Conservation (phyloP, 2,888 invertebrate species). For the Amblyjoppa fuscipennis region DNA sequence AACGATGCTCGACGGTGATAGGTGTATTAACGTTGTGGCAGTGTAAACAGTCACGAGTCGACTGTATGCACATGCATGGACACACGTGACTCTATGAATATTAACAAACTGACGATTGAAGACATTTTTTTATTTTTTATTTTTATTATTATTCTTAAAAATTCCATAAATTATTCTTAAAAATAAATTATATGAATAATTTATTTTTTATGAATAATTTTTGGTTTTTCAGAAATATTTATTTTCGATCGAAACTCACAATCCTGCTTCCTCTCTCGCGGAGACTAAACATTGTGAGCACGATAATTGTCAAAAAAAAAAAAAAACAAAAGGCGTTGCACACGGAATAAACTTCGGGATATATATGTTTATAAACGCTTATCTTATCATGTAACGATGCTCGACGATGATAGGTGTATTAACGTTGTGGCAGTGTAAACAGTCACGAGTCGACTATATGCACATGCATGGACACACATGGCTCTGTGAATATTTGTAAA, state of each 20-base stretch:
- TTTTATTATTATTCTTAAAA: too few species aligned
- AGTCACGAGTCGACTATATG: constrained; percentile 13
- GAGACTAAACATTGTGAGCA: too few species aligned
- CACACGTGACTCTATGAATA: neutral
- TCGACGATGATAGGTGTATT: neutral
- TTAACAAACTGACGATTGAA: neutral
- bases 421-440: neutral
- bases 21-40: constrained; percentile 1
- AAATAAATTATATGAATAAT: neutral
- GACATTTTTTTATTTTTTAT: too few species aligned
- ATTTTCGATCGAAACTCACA: too few species aligned
- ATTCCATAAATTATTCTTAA: too few species aligned
- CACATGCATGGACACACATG: neutral
- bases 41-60: constrained; percentile 19
- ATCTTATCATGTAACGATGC: constrained; percentile 18
- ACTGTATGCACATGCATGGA: neutral
- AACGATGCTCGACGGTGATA: constrained; percentile 13
- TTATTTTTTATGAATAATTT: neutral
- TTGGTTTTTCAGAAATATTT: too few species aligned
- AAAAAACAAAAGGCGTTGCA: neutral
- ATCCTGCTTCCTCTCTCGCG: too few species aligned
- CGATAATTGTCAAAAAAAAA: neutral
- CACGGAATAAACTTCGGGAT: neutral
- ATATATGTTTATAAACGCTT: neutral
- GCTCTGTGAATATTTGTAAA: neutral